Evolutionary conservation across 2,113 vertebrate species (phyloP), one percentile per base, ranked within the genome.

Genomic region (Condylura cristata): DNA sequence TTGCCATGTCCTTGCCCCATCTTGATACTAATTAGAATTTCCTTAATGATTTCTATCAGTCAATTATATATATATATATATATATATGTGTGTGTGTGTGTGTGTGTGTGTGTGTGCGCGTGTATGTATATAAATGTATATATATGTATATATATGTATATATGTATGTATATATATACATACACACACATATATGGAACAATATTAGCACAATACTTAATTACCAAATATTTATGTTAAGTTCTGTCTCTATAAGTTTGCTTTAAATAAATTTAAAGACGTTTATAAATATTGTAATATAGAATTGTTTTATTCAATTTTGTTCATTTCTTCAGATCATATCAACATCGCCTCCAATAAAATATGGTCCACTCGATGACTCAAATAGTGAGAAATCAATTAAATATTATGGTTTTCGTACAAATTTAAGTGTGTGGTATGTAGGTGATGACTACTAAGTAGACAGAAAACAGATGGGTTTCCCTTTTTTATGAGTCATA

Each of bases 31-130:
- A 89, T 20, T 53, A 13, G 13, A 12, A 63, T 9, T 81, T 96
- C 32, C 91, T 93, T 88, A 80, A 18, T 93, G 34, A 95, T 95
- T 76, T 93, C 44, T 93, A 22, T 78, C 61, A 53, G 24, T 89
- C 24, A 85, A 51, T 13, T 41, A 32, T 76, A 65, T n/a, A n/a
- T n/a, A n/a, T n/a, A n/a, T n/a, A n/a, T n/a, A n/a, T n/a, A n/a
- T n/a, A n/a, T n/a, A n/a, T n/a, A n/a, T n/a, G n/a, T n/a, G n/a
- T n/a, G n/a, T n/a, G n/a, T n/a, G n/a, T n/a, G n/a, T n/a, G n/a
- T n/a, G n/a, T n/a, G n/a, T n/a, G n/a, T n/a, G n/a, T n/a, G n/a
- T n/a, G n/a, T n/a, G n/a, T n/a, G n/a, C n/a, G n/a, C n/a, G n/a
- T n/a, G n/a, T n/a, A n/a, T n/a, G n/a, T n/a, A n/a, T n/a, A n/a